Percentiles rank a stretch among this genome's conserved stretches.
Evolutionary conservation across 2,113 vertebrate species (phyloP).

Genomic region (Urocolius indicus): DNA sequence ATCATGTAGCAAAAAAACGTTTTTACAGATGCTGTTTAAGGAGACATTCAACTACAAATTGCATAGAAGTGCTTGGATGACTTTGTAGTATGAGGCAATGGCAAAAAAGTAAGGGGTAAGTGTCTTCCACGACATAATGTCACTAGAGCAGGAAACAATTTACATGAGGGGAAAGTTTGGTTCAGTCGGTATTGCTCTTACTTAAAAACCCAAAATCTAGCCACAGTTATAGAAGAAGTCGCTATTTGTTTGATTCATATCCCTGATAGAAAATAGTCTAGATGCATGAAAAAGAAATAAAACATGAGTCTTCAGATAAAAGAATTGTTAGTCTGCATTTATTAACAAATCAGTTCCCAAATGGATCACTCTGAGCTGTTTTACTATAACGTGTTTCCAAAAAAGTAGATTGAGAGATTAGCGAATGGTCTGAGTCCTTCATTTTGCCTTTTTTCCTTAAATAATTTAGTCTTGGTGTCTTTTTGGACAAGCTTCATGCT

Average conservation of each 20-base stretch:
- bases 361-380: background rate
- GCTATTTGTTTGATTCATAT: background rate
- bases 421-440: background rate
- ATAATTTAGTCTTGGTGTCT: slow-evolving; percentile 11
- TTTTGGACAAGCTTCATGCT: slow-evolving; percentile 36
- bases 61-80: background rate
- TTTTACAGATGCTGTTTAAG: background rate
- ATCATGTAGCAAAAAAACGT: background rate
- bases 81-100: background rate
- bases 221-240: background rate
- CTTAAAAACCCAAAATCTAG: background rate
- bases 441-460: background rate
- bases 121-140: background rate
- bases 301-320: background rate
- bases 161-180: background rate
- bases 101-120: background rate
- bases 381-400: background rate
- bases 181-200: fast-evolving
- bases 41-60: background rate
- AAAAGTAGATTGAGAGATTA: slow-evolving; percentile 8
- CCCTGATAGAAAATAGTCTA: background rate
- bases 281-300: background rate
- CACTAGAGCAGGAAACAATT: background rate
- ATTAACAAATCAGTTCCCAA: slow-evolving; percentile 7
- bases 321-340: background rate